Conservation (phyloP, 2,888 invertebrate genomes). For the Callinectes sapidus region DNA sequence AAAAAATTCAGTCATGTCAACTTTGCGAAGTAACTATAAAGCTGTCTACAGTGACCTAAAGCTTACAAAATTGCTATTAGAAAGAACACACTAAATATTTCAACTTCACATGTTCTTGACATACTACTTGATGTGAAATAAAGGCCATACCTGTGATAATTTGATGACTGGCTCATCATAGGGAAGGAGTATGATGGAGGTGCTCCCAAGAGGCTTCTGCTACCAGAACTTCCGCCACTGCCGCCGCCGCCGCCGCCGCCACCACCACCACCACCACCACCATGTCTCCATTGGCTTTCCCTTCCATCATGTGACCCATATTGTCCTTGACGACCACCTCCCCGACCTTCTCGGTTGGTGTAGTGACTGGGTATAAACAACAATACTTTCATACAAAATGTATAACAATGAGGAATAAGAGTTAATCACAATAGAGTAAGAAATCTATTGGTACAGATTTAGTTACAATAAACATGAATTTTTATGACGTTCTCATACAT, state of each 20-base stretch:
- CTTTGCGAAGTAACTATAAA: not conserved
- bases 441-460: not conserved
- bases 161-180: constrained; percentile 54
- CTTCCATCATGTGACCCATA: not conserved
- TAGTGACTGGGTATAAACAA: constrained; percentile 46
- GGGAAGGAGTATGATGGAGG: constrained; percentile 38
- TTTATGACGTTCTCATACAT: not conserved
- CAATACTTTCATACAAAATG: constrained; percentile 38
- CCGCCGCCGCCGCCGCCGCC: not conserved
- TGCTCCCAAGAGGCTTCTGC: constrained; percentile 50
- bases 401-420: not conserved
- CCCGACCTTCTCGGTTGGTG: not conserved
- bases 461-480: not conserved
- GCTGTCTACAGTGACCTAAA: not conserved
- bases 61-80: not conserved
- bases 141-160: constrained; percentile 50
- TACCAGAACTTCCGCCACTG: constrained; percentile 28
- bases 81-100: not conserved
- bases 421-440: not conserved
- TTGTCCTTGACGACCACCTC: constrained; percentile 17
- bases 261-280: constrained; percentile 11
- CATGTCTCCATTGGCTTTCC: constrained; percentile 9
- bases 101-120: not conserved
- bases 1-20: not conserved
- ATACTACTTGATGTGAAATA: not conserved